Evolutionary conservation across 23 tunicate species (phyloP).

Genomic region (Phallusia fumigata): DNA sequence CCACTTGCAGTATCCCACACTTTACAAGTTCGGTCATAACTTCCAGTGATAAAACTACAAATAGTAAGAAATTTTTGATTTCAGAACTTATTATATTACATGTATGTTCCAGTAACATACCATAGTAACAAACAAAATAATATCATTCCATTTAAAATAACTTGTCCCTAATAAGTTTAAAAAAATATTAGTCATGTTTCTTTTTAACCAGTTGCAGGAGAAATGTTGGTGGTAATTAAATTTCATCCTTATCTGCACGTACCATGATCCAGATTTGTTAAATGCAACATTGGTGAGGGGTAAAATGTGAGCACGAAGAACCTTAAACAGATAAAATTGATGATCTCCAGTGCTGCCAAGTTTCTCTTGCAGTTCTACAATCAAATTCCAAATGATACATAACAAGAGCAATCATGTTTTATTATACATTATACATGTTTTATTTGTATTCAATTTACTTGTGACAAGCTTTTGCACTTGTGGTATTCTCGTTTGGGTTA

Average conservation of each 20-base stretch:
- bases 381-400: neutral
- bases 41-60: conserved; percentile 92
- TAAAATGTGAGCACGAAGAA: conserved; percentile 87
- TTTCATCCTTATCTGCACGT: no score
- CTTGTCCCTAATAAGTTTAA: no score
- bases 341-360: conserved; percentile 43
- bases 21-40: conserved; percentile 98
- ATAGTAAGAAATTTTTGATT: no score
- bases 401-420: neutral
- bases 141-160: no score
- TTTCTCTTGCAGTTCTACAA: conserved; percentile 76
- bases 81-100: no score
- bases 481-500: conserved; percentile 65
- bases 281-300: conserved; percentile 96
- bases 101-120: no score
- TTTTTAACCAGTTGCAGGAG: no score
- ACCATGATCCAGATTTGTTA: conserved; percentile 95
- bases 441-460: conserved; percentile 68
- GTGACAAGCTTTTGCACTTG: conserved; percentile 74
- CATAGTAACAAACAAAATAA: no score
- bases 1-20: conserved; percentile 98
- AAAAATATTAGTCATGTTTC: no score
- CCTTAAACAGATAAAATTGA: conserved; percentile 91
- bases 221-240: no score
- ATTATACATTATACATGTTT: neutral